Evolutionary conservation across 1,140 invertebrate species (phyloP), one percentile per base, ranked within the genome.

Genomic region (Dryas iulia): DNA sequence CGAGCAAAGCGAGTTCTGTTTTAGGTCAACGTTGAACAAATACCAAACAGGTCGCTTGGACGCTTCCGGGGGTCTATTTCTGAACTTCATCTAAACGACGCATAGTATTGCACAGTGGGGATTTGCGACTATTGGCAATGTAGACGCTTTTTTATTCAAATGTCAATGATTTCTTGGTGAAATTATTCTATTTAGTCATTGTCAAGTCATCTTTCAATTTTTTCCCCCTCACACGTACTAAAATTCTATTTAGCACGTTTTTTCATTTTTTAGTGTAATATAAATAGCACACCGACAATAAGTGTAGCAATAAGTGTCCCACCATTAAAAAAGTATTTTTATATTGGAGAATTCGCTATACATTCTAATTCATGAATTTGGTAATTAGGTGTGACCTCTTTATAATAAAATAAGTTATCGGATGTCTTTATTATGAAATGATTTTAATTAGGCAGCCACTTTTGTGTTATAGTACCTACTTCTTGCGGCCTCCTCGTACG

Each of bases 11-110:
- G 83, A 88, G 78, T 82, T 72, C 89, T 91, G 89, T 91, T 91
- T 91, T 91, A 91, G 89, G 89, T 91, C 89, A 89, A 91, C 89
- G 87, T 83, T 87, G 89, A 91, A 91, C 87, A 91, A 90, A 90
- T 91, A 91, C 89, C 89, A 91, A 91, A 91, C 87, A 80, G 86
- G 87, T 91, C 89, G 89, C 78, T 85, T 82, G 83, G 82, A 78
- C 85, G 85, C 87, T 91, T 91, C 89, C 89, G 89, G 82, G 78
- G 83, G 80, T 86, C 83, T 91, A 91, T 91, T 91, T 89, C 83
- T 91, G 87, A 84, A 83, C 82, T 83, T 79, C 82, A 81, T 84
- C 79, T 80, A 84, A 87, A 83, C 80, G 82, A 81, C 78, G 76
- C 72, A 26, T 25, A 79, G 71, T 78, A 78, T 73, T 69, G 69